Base-by-base conservation (phyloP, 2,113 vertebrate species). In the Xenotilapia caudafasciata region DNA sequence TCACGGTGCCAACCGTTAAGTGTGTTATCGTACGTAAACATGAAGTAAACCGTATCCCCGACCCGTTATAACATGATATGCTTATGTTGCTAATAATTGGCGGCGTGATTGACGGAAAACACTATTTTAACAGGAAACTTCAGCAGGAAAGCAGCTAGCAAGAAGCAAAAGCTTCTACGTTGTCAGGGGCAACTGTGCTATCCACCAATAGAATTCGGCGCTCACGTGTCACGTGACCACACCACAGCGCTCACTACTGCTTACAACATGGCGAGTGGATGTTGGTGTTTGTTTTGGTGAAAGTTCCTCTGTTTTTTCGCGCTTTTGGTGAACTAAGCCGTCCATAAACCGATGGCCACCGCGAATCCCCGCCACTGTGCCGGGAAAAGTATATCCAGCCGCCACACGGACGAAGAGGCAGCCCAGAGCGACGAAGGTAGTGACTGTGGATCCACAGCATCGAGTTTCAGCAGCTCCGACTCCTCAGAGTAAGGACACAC, bases 401-500 rank as follows among this genome's bases (percentile, higher is more conserved):
- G 62, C 4, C 49, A 82, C 4, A 55, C 35, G 12, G 81, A 56
- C 3, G 92, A 75, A 53, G 90, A 90, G 1, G 79, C n/a, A 6
- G 42, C 19, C 51, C 89, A 79, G 2, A 62, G 49, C 3, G 88
- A 75, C 47, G n/a, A 8, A 35, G 86, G 51, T 7, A 92, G 86
- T 28, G 91, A 94, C 55, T 4, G 83, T 17, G 93, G 85, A 15
- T 95, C 93, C 17, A 79, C 87, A 60, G 77, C 89, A 4, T 90
- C 92, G 85, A 92, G 88, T 91, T 92, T 79, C 92, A 92, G 85
- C 89, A 38, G 84, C 91, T 93, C 93, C 85, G 94, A 93, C 81
- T 85, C 35, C 90, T 94, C 94, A 2, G 94, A 96, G 96, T 97
- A 95, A 88, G 86, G 42, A 17, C 8, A 86, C 45, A 53, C 6